A percentile compares a stretch with the other conserved stretches of the same genome.
phyloP scores from a whole-genome alignment of 2,888 invertebrate species.

The Patella ulyssiponensis region DNA sequence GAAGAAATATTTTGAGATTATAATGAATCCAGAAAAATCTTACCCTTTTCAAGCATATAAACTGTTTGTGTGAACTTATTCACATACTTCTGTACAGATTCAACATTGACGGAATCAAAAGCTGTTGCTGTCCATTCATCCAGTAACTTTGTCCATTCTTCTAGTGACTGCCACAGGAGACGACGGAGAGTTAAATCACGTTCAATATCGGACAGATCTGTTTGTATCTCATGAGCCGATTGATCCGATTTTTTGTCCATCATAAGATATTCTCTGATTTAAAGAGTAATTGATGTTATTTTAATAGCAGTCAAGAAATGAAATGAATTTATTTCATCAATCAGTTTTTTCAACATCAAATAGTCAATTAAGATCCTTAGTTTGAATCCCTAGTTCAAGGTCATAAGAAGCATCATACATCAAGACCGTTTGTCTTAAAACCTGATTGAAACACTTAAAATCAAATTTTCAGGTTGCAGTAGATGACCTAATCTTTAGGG shows the following conservation, averaged over 20 bases:
- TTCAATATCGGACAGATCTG: constrained; percentile 71
- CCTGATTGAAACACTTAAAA: too few species aligned
- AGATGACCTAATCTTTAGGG: too few species aligned
- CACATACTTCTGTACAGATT: constrained; percentile 70
- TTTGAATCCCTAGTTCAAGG: too few species aligned
- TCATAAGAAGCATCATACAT: too few species aligned
- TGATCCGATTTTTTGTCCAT: constrained; percentile 59
- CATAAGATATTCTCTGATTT: constrained; percentile 42
- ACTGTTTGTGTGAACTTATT: constrained; percentile 72
- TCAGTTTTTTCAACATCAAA: too few species aligned
- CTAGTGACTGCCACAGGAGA: constrained; percentile 70
- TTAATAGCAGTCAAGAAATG: too few species aligned
- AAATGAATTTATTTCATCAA: too few species aligned
- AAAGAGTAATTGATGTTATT: neutral
- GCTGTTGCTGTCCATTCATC: constrained; percentile 67
- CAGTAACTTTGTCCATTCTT: constrained; percentile 69
- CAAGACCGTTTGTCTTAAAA: too few species aligned
- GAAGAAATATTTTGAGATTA: too few species aligned
- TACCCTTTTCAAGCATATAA: constrained; percentile 72
- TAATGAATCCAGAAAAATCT: too few species aligned
- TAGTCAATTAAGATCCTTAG: too few species aligned
- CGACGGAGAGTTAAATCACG: constrained; percentile 69
- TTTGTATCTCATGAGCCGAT: constrained; percentile 66
- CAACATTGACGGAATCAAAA: constrained; percentile 69
- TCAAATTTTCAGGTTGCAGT: too few species aligned